phyloP scores from a whole-genome alignment of 1,140 invertebrate genomes.

The Tachypleus tridentatus region DNA sequence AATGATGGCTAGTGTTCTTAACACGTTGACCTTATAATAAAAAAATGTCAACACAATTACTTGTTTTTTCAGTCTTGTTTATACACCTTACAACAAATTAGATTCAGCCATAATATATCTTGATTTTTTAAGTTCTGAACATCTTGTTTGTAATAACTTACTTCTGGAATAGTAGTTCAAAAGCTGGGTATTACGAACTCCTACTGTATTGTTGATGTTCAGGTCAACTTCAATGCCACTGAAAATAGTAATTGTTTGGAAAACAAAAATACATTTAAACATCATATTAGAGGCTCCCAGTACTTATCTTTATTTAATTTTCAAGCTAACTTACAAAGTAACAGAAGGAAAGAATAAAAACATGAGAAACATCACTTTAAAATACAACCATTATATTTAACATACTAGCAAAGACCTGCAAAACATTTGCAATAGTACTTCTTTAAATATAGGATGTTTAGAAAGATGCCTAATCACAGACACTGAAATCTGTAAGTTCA shows the following conservation, averaged over 20 bases:
- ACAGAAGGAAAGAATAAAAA: neutral
- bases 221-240: conserved; percentile 77
- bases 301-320: neutral
- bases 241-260: conserved; percentile 15
- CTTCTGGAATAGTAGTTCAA: conserved; percentile 73
- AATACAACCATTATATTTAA: neutral
- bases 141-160: conserved; percentile 38
- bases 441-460: too few relatives aligned
- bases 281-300: neutral
- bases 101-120: too few relatives aligned
- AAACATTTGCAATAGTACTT: too few relatives aligned
- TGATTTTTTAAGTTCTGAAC: too few relatives aligned
- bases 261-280: neutral
- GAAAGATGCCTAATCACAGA: too few relatives aligned
- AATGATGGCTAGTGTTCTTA: too few relatives aligned
- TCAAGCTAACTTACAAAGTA: too few relatives aligned
- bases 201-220: conserved; percentile 89
- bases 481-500: too few relatives aligned
- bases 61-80: too few relatives aligned
- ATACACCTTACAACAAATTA: neutral
- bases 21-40: too few relatives aligned
- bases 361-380: neutral
- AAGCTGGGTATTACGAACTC: conserved; percentile 85
- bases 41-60: too few relatives aligned
- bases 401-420: too few relatives aligned